These are phyloP conservation scores for Mormyrus iriodes DNA, from an alignment of 2,113 vertebrate species.

Conservation along the genomic window DNA sequence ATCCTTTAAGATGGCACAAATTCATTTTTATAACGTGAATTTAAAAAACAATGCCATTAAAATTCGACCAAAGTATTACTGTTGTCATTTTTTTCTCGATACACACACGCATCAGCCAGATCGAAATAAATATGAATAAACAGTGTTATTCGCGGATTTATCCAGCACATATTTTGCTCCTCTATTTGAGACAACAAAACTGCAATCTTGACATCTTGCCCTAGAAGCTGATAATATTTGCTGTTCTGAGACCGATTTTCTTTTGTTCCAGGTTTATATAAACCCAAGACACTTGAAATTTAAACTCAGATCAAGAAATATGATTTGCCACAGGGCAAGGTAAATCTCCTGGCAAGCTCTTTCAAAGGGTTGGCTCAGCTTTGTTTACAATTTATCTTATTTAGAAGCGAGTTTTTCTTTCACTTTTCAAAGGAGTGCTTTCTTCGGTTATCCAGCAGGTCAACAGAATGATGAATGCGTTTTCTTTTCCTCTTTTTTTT, in stretches of 20 bases:
- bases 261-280: conserved; percentile 71
- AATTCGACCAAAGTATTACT: background rate
- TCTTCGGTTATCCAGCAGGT: conserved; percentile 61
- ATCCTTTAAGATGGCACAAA: background rate
- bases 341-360: conserved; percentile 70
- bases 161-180: conserved; percentile 50
- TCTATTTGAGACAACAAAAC: conserved; percentile 68
- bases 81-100: background rate
- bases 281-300: conserved; percentile 75
- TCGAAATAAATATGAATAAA: conserved; percentile 56
- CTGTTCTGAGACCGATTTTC: conserved; percentile 65
- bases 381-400: conserved; percentile 78
- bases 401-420: conserved; percentile 70
- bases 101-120: conserved; percentile 36
- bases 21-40: background rate
- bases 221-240: conserved; percentile 70
- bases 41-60: background rate
- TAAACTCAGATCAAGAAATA: conserved; percentile 74
- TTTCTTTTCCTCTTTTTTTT: conserved; percentile 37
- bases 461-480: conserved; percentile 56
- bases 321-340: conserved; percentile 73
- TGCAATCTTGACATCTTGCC: conserved; percentile 71
- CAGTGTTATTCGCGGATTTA: conserved; percentile 60
- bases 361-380: conserved; percentile 73
- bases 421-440: conserved; percentile 66